Evolutionary conservation across 2,888 invertebrate genomes (phyloP), one percentile per base, ranked within the genome.

Genomic region (Agonopterix alstromeriana): DNA sequence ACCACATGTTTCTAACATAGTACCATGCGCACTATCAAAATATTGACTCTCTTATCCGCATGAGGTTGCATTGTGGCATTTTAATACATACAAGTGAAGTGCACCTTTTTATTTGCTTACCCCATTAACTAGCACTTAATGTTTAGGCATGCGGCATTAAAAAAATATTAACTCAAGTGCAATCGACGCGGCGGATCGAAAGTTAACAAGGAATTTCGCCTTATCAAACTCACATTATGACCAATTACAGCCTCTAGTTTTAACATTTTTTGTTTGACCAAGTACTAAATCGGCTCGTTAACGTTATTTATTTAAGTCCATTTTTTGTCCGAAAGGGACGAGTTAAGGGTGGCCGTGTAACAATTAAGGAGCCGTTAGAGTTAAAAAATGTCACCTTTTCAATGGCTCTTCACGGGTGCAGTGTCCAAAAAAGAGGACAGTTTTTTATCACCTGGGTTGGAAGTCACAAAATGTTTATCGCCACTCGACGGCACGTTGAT

Each of bases 401-500:
- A 72, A 67, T 9, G 67, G 71, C 63, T 63, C 67, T 75, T 75
- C 64, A 66, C 67, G 75, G 73, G 71, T 70, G 72, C 70, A 72
- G 58, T 70, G 76, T 70, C 73, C 68, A 82, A 86, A 84, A 84
- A 85, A 84, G 72, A 68, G 82, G 77, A 60, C 73, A 71, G 53
- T 74, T 86, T 85, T 84, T 87, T 87, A 83, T 87, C 86, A 86
- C 84, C 85, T 86, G 86, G 73, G 67, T 71, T 85, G 80, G 83
- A 82, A 86, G 85, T 86, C 84, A 86, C 79, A 85, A 85, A 87
- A 83, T 85, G 84, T 87, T 88, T 87, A 87, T 88, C 86, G 77
- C 83, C 77, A 82, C 86, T 87, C 76, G 72, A 78, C 73, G 77
- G 73, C 78, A 71, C 79, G 86, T 84, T 87, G 87, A 88, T 88